A percentile compares a stretch with the other conserved stretches of the same genome.
Conservation (phyloP, 2,797 vertebrate genomes). For the Anguilla anguilla region DNA sequence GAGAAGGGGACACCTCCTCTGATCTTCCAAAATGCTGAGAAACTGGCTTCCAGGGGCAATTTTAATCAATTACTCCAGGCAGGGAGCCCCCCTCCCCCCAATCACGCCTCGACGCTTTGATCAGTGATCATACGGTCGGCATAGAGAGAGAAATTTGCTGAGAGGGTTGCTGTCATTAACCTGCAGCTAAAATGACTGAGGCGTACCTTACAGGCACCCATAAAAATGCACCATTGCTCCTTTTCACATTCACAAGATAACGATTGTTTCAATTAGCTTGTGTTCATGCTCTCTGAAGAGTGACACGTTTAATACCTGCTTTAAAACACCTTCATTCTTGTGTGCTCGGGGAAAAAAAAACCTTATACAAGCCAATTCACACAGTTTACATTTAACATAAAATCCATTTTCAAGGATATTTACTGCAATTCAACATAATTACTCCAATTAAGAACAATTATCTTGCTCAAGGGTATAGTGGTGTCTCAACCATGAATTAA, state of each 20-base stretch:
- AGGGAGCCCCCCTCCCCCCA: constrained; percentile 39
- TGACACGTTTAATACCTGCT: neutral
- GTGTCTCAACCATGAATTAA: neutral
- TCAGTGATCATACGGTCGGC: neutral
- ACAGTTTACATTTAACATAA: neutral
- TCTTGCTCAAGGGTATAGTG: neutral
- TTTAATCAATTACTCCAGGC: constrained; percentile 10
- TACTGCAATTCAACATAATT: neutral
- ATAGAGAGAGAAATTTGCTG: constrained; percentile 40
- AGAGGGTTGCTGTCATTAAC: constrained; percentile 45
- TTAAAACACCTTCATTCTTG: neutral
- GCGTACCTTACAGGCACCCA: neutral
- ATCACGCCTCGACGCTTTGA: constrained; percentile 54
- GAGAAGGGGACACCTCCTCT: constrained; percentile 4
- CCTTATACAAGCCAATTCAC: neutral
- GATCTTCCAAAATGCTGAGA: neutral
- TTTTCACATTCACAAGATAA: neutral
- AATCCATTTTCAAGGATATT: neutral
- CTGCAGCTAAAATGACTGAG: constrained; percentile 3
- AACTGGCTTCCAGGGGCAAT: neutral
- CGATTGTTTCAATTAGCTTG: neutral
- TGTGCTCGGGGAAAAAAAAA: neutral
- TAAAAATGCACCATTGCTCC: neutral
- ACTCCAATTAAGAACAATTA: constrained; percentile 6
- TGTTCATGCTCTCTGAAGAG: neutral